Evolutionary conservation across 2,113 vertebrate species (phyloP).

Genomic region (Chaenogobius annularis): DNA sequence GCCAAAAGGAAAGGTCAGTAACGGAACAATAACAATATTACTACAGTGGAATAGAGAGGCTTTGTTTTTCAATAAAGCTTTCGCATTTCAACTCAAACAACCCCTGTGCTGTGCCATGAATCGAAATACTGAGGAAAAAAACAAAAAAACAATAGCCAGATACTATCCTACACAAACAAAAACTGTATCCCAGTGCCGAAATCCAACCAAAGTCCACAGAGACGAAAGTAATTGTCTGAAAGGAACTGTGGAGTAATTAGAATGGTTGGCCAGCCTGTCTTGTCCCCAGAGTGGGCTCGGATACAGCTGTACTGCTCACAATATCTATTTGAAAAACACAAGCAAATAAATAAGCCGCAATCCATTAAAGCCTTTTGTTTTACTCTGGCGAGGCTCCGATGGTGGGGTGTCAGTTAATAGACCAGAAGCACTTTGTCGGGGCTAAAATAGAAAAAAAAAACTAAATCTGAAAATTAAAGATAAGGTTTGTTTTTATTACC

Average conservation of each 20-base stretch:
- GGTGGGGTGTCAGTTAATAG: not conserved
- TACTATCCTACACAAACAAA: not conserved
- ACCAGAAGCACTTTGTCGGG: not conserved
- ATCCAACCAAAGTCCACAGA: not conserved
- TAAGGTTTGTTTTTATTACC: not conserved
- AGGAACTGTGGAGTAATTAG: not conserved
- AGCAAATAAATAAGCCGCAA: not conserved
- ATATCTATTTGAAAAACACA: not conserved
- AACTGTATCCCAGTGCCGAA: not conserved
- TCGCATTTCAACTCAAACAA: not conserved
- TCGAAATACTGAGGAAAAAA: not conserved
- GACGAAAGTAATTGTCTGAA: not conserved
- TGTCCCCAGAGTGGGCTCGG: not conserved
- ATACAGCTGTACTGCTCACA: conserved; percentile 2
- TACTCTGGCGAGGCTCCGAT: not conserved
- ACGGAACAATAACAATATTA: not conserved
- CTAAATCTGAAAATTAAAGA: not conserved
- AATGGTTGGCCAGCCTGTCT: not conserved
- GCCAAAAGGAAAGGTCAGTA: no score
- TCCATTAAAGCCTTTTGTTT: not conserved
- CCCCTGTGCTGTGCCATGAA: not conserved
- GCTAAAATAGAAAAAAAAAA: not conserved
- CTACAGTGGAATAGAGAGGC: not conserved
- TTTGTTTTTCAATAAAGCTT: not conserved
- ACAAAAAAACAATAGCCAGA: not conserved